Percentiles rank a stretch among this genome's conserved stretches.
Evolutionary conservation across 2,888 invertebrate genomes (phyloP).

Genomic region (Allophyes oxyacanthae): DNA sequence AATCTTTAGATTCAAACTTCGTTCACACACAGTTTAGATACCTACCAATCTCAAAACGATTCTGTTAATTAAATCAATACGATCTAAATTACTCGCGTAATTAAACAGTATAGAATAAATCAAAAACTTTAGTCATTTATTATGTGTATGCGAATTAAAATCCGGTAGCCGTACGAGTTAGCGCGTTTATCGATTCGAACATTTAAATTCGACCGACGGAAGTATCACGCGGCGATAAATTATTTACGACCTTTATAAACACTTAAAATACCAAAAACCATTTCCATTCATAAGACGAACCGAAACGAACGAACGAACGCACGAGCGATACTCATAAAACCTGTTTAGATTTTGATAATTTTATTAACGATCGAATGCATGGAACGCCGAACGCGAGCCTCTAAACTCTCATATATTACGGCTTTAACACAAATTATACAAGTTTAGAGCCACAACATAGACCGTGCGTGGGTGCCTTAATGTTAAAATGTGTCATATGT

Average conservation of each 20-base stretch:
- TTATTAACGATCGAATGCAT: slow-evolving; percentile 88
- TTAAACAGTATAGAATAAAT: slow-evolving; percentile 63
- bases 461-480: slow-evolving; percentile 86
- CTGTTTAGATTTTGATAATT: slow-evolving; percentile 89
- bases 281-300: slow-evolving; percentile 87
- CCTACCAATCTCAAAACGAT: slow-evolving; percentile 48
- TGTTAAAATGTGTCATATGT: slow-evolving; percentile 88
- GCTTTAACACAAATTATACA: slow-evolving; percentile 89
- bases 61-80: slow-evolving; percentile 56
- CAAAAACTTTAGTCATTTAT: slow-evolving; percentile 66
- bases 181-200: slow-evolving; percentile 78
- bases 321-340: slow-evolving; percentile 85
- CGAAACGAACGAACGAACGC: slow-evolving; percentile 79
- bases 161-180: slow-evolving; percentile 82
- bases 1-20: slow-evolving; percentile 25
- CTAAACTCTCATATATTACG: slow-evolving; percentile 87
- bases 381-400: slow-evolving; percentile 81
- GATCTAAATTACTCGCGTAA: slow-evolving; percentile 57
- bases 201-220: slow-evolving; percentile 85
- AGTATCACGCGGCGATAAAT: slow-evolving; percentile 88
- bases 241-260: slow-evolving; percentile 87
- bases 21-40: slow-evolving; percentile 48
- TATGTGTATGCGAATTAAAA: slow-evolving; percentile 73
- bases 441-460: slow-evolving; percentile 87
- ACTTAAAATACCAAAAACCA: slow-evolving; percentile 88